These are phyloP conservation scores for Papilio glaucus DNA, from an alignment of 1,140 invertebrate species.

Conservation along the genomic window DNA sequence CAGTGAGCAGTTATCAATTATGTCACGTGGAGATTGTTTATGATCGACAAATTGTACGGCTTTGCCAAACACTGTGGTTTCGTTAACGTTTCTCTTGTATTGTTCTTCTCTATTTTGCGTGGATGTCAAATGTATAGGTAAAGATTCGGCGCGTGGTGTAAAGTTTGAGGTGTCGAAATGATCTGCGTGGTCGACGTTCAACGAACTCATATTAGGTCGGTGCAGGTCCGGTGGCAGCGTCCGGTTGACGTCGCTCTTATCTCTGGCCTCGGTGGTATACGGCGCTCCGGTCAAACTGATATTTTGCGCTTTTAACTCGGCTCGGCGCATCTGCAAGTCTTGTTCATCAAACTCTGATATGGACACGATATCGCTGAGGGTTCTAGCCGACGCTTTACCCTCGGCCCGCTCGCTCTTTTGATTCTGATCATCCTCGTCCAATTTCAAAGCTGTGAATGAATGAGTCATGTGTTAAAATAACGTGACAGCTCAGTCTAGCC, in stretches of 20 bases:
- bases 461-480: conserved; percentile 55
- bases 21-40: conserved; percentile 64
- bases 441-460: conserved; percentile 77
- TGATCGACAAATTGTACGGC: conserved; percentile 53
- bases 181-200: conserved; percentile 63
- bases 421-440: conserved; percentile 81
- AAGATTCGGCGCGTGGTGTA: conserved; percentile 68
- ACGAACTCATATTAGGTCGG: conserved; percentile 66
- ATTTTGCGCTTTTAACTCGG: conserved; percentile 69
- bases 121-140: conserved; percentile 70
- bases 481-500: conserved; percentile 46
- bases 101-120: conserved; percentile 64
- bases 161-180: conserved; percentile 57
- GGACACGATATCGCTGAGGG: conserved; percentile 88
- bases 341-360: conserved; percentile 88
- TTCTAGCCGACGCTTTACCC: conserved; percentile 85
- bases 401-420: conserved; percentile 77
- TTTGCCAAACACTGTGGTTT: conserved; percentile 76
- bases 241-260: conserved; percentile 58
- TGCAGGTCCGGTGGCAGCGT: conserved; percentile 69
- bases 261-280: conserved; percentile 44
- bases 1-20: conserved; percentile 79
- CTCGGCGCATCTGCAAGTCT: conserved; percentile 81
- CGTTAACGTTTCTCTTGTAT: conserved; percentile 78
- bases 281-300: conserved; percentile 53